Base-by-base conservation (phyloP, 2,888 invertebrate genomes). In the Pilophorus perplexus region DNA sequence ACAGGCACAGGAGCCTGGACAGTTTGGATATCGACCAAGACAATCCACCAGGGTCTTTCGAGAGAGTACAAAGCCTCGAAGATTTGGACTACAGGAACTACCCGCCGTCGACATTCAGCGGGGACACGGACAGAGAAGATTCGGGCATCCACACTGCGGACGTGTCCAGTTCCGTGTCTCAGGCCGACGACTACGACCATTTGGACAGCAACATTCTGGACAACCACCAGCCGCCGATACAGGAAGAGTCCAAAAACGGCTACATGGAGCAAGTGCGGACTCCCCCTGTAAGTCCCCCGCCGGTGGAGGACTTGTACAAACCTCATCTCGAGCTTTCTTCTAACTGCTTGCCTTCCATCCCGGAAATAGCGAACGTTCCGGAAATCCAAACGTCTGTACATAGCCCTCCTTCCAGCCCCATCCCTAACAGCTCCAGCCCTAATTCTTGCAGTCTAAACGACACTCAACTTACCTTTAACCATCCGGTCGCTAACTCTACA, bases 141-240 rank as follows among this genome's bases (percentile, higher is more conserved):
- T 87, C 87, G 70, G 88, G 88, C 2, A 87, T 88, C 69, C 89
- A 90, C 72, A 86, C 88, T 3, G 88, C 89, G 2, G 86, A 88
- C 75, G 89, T 87, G 64, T 88, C 88, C 18, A 87, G 87, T 73
- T 86, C 84, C 27, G 84, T 84, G 20, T 84, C 83, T 73, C 88
- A 88, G 73, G 85, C 87, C 52, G 88, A 88, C 75, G 88, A 88
- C 64, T 73, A 72, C 64, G 73, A 74, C 59, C 73, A 73, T 60
- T 65, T 73, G 38, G 73, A 73, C 54, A 67, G 71, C 46, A 69
- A 69, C 60, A 69, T 70, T 4, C 59, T 66, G 27, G 67, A 69
- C 42, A 48, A 67, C 64, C 72, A 70, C 44, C 72, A 71, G 40
- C 71, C 72, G 18, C 68, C 71, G 3, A 71, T 72, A 37, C 64